A percentile compares a stretch with the other conserved stretches of the same genome.
Conservation (phyloP, 2,888 invertebrate species). For the Orthosia cruda region DNA sequence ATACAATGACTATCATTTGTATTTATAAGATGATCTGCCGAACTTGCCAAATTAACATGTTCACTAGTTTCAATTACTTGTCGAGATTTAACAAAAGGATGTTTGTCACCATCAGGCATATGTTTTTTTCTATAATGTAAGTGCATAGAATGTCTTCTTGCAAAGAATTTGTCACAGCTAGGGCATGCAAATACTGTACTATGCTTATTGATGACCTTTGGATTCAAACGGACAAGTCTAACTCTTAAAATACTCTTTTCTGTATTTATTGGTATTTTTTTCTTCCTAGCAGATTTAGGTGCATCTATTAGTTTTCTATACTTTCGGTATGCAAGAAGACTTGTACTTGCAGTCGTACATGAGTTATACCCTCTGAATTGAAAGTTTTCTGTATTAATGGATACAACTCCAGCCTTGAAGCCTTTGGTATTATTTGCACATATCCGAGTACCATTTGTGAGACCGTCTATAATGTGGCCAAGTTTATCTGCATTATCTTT, state of each 20-base stretch:
- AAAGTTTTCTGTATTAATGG: constrained; percentile 12
- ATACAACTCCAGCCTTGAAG: background rate
- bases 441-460: constrained; percentile 2
- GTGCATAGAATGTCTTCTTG: constrained; percentile 3
- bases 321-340: background rate
- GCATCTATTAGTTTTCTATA: background rate
- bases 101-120: background rate
- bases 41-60: background rate
- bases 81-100: background rate
- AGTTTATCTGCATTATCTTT: constrained; percentile 4
- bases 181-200: constrained; percentile 9
- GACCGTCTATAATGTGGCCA: background rate
- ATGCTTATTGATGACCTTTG: background rate
- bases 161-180: constrained; percentile 11
- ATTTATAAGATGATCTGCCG: background rate
- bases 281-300: constrained; percentile 1
- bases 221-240: background rate
- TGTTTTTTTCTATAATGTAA: constrained; percentile 1
- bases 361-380: background rate
- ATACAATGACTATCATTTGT: background rate
- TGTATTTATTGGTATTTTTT: background rate
- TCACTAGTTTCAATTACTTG: constrained; percentile 3
- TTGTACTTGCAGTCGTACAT: background rate
- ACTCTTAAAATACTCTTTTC: background rate
- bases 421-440: background rate